Evolutionary conservation across 30 jellyfish, hydroid and myxozoan genomes (phyloP).

Genomic region (Aurelia coerulea): DNA sequence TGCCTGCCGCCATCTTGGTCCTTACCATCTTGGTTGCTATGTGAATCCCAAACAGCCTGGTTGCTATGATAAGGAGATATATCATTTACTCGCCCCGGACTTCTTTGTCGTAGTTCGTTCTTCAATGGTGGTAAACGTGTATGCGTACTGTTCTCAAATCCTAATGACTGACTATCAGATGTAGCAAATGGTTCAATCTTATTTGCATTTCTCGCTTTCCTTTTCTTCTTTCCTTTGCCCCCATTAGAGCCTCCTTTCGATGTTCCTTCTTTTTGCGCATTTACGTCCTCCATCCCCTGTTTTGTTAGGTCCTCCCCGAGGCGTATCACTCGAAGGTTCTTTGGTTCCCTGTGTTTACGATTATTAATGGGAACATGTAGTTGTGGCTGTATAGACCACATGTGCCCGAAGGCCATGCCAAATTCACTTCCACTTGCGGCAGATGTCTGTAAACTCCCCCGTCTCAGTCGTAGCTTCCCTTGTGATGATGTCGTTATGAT

Average conservation of each 20-base stretch:
- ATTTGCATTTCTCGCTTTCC: conserved; percentile 4
- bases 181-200: not conserved
- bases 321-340: conserved; percentile 69
- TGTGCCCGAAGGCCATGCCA: conserved; percentile 80
- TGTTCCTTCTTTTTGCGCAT: not conserved
- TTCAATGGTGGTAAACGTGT: conserved; percentile 56
- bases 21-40: not conserved
- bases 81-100: conserved; percentile 35
- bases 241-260: no score
- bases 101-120: conserved; percentile 39
- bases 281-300: conserved; percentile 2
- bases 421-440: conserved; percentile 69
- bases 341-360: conserved; percentile 2
- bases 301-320: conserved; percentile 66
- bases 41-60: not conserved
- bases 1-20: not conserved
- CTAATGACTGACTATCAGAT: not conserved
- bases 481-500: conserved; percentile 61
- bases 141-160: not conserved
- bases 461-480: conserved; percentile 40
- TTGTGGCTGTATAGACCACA: conserved; percentile 68
- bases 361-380: conserved; percentile 31
- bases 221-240: not conserved
- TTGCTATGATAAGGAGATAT: not conserved
- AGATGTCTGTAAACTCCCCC: conserved; percentile 62